Evolutionary conservation across 1,140 invertebrate species (phyloP).

Genomic region (Notospermus geniculatus): DNA sequence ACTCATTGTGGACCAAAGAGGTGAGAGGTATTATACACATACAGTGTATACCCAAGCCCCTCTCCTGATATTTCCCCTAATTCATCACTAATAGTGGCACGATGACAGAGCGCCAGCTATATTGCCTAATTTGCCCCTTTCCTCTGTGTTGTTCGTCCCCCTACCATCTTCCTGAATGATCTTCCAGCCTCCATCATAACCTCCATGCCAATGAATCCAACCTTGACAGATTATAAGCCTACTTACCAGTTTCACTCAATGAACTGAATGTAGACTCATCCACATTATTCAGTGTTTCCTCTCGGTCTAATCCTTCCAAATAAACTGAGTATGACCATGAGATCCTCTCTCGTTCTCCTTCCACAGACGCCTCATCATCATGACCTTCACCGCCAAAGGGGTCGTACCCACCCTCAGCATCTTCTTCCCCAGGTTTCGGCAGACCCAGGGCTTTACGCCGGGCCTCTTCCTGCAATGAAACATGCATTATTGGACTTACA

Average conservation of each 20-base stretch:
- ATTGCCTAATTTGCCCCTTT: too few species aligned
- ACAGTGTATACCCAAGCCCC: too few species aligned
- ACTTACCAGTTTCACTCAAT: slow-evolving; percentile 30
- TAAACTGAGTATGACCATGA: slow-evolving; percentile 42
- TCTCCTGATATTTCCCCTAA: too few species aligned
- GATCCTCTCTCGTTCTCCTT: slow-evolving; percentile 26
- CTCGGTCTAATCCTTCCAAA: slow-evolving; percentile 36
- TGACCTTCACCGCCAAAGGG: slow-evolving; percentile 24
- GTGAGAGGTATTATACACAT: too few species aligned
- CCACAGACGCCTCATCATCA: slow-evolving; percentile 26
- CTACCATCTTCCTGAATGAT: too few species aligned
- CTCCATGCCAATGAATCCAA: background rate
- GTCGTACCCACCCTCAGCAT: slow-evolving; percentile 24
- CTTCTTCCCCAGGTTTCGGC: slow-evolving; percentile 19
- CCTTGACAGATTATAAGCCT: background rate
- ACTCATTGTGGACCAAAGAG: too few species aligned
- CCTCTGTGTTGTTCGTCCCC: too few species aligned
- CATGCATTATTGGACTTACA: too few species aligned
- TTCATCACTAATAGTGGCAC: too few species aligned
- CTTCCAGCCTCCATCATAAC: background rate
- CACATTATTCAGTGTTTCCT: slow-evolving; percentile 39
- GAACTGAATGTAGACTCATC: slow-evolving; percentile 42
- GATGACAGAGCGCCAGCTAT: too few species aligned
- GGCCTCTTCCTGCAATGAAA: slow-evolving; percentile 16
- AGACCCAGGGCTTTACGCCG: slow-evolving; percentile 18